These are phyloP conservation scores for Griposia aprilina DNA, from an alignment of 2,888 invertebrate species.

Conservation along the genomic window DNA sequence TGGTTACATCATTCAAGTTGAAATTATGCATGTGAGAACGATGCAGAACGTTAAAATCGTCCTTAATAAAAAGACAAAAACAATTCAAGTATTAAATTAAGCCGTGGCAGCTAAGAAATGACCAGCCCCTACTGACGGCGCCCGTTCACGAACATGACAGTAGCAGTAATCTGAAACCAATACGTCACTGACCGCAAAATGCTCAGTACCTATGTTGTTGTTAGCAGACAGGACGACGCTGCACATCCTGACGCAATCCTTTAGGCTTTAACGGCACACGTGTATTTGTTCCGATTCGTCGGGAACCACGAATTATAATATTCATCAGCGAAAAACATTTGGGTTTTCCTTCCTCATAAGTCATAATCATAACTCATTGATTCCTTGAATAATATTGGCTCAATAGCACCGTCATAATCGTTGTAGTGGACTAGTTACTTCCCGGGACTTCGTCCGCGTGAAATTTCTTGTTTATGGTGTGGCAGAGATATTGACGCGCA, in stretches of 20 bases:
- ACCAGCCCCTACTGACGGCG: too few relatives aligned
- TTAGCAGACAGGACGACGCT: slow-evolving; percentile 1
- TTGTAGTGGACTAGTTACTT: neutral
- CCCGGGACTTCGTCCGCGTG: neutral
- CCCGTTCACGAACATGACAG: too few relatives aligned
- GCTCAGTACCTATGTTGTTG: neutral
- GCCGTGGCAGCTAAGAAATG: too few relatives aligned
- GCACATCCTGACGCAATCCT: neutral
- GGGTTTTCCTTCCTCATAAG: slow-evolving; percentile 29
- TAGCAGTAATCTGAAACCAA: neutral
- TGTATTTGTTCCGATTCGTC: neutral
- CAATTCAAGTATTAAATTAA: too few relatives aligned
- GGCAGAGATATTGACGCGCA: too few relatives aligned
- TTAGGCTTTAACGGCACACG: neutral
- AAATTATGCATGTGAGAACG: too few relatives aligned
- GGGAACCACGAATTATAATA: neutral
- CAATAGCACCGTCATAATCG: neutral
- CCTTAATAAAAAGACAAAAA: too few relatives aligned
- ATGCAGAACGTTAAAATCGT: too few relatives aligned
- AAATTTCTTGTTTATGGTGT: too few relatives aligned
- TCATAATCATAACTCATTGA: neutral
- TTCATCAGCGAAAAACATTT: neutral
- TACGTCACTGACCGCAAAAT: neutral
- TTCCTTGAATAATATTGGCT: slow-evolving; percentile 34
- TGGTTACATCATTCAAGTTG: too few relatives aligned